Evolutionary conservation across 2,888 invertebrate genomes (phyloP).

Genomic region (Linnaemya tessellans): DNA sequence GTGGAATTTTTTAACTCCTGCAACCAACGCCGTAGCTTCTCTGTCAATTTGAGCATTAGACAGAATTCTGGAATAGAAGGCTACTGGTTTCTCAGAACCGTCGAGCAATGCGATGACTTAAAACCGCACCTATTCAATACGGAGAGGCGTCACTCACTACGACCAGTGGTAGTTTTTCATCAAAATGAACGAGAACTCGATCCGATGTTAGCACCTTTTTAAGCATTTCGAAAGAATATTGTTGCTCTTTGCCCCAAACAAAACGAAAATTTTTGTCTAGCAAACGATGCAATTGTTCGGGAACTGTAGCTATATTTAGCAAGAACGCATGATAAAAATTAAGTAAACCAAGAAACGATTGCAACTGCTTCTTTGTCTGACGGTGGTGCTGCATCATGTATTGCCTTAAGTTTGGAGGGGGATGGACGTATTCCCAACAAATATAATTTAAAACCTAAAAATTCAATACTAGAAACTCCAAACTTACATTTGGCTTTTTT

Average conservation of each 20-base stretch:
- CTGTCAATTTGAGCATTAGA: constrained; percentile 36
- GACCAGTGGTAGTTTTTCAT: background rate
- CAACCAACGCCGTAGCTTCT: constrained; percentile 57
- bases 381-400: constrained; percentile 57
- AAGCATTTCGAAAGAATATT: too few species aligned
- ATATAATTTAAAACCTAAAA: constrained; percentile 66
- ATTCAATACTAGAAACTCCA: constrained; percentile 53
- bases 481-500: constrained; percentile 63
- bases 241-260: too few species aligned
- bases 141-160: background rate
- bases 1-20: constrained; percentile 65
- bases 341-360: constrained; percentile 57
- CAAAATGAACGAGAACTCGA: too few species aligned
- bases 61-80: constrained; percentile 15
- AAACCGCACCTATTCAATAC: background rate
- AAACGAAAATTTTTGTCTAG: too few species aligned
- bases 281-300: too few species aligned
- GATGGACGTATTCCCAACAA: constrained; percentile 59
- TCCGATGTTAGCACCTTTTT: too few species aligned
- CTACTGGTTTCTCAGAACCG: background rate
- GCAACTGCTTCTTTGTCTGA: constrained; percentile 66
- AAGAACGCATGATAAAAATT: constrained; percentile 30
- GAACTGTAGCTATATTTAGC: background rate
- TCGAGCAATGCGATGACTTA: background rate
- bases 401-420: constrained; percentile 56